Percentiles rank a stretch among this genome's conserved stretches.
Conservation (phyloP, 2,888 invertebrate genomes). For the Apotomis capreana region DNA sequence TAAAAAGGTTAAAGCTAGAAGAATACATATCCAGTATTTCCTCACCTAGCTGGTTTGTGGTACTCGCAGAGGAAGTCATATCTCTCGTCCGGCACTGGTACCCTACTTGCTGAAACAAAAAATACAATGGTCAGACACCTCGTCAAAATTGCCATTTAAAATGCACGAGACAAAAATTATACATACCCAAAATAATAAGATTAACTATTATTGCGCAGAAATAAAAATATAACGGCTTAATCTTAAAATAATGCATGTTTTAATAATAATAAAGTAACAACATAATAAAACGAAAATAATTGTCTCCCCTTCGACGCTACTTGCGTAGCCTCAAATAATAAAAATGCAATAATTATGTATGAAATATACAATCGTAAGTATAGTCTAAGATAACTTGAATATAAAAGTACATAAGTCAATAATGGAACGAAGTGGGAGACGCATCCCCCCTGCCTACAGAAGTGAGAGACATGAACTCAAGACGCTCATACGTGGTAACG, state of each 20-base stretch:
- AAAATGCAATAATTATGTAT: too few species aligned
- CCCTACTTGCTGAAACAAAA: conserved; percentile 90
- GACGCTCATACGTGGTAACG: conserved; percentile 42
- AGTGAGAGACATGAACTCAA: conserved; percentile 44
- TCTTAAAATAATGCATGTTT: background rate
- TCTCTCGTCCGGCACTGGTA: conserved; percentile 97
- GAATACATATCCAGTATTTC: background rate
- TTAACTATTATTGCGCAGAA: background rate
- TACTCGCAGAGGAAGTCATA: conserved; percentile 96
- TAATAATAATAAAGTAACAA: background rate
- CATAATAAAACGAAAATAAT: background rate
- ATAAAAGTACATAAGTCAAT: background rate
- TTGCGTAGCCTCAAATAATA: too few species aligned
- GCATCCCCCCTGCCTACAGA: conserved; percentile 9
- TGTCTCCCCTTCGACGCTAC: too few species aligned
- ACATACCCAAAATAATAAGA: conserved; percentile 12
- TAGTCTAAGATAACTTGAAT: background rate
- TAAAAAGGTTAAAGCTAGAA: too few species aligned
- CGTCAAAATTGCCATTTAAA: background rate
- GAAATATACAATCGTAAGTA: background rate
- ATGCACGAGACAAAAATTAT: background rate
- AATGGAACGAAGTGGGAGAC: background rate
- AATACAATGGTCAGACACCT: conserved; percentile 49
- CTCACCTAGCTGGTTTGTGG: conserved; percentile 96
- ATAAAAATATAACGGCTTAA: background rate